phyloP scores from a whole-genome alignment of 2,888 invertebrate genomes.

The Eupithecia vulgata region DNA sequence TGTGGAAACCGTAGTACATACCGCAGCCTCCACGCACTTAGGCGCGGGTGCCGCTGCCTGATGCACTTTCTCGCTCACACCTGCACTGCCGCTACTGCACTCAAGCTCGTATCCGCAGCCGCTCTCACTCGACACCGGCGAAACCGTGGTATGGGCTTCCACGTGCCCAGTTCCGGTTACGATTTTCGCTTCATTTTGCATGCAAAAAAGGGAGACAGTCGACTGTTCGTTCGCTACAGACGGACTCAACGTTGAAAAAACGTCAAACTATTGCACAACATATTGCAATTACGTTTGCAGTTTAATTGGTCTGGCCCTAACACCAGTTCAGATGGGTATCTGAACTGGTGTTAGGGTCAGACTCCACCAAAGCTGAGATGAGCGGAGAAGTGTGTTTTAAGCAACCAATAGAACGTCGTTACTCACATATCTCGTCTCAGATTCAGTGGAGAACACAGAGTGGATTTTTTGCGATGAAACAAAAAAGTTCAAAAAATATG shows the following conservation, averaged over 20 bases:
- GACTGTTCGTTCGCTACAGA: conserved; percentile 1
- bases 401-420: too few relatives aligned
- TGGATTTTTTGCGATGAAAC: too few relatives aligned
- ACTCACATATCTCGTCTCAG: too few relatives aligned
- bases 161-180: not conserved
- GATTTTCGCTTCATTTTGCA: conserved; percentile 1
- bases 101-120: not conserved
- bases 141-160: conserved; percentile 1
- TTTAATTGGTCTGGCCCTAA: not conserved
- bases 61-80: not conserved
- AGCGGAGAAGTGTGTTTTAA: too few relatives aligned
- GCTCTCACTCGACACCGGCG: conserved; percentile 5
- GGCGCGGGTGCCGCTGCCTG: conserved; percentile 1
- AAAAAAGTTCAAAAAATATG: too few relatives aligned
- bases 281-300: not conserved
- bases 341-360: not conserved
- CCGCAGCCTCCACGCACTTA: conserved; percentile 5
- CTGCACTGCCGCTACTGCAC: conserved; percentile 5
- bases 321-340: too few relatives aligned
- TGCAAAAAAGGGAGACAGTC: not conserved
- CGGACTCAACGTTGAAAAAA: not conserved
- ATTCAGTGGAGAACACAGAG: too few relatives aligned
- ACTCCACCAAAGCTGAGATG: too few relatives aligned
- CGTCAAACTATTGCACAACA: conserved; percentile 1
- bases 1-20: conserved; percentile 3